A percentile compares a stretch with the other conserved stretches of the same genome.
Conservation (phyloP, 2,888 invertebrate genomes). For the Apodemia duryi region DNA sequence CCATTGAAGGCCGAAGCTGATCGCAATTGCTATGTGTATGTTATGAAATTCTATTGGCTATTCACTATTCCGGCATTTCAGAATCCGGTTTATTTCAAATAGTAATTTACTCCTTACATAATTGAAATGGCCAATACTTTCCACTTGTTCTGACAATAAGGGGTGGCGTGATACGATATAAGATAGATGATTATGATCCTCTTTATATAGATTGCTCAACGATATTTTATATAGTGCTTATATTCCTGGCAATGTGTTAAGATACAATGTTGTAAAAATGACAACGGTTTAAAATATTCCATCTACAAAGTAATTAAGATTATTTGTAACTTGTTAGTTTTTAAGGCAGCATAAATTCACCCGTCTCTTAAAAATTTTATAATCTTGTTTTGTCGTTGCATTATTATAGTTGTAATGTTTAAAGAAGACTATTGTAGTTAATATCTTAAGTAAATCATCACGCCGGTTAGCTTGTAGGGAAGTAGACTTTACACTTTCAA, state of each 20-base stretch:
- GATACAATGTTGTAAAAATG: not conserved
- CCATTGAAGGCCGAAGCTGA: too few relatives aligned
- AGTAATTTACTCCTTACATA: too few relatives aligned
- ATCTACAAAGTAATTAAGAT: conserved; percentile 73
- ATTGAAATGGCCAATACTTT: not conserved
- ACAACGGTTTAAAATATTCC: conserved; percentile 60
- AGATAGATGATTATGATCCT: conserved; percentile 42
- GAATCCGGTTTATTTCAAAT: too few relatives aligned
- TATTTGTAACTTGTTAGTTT: conserved; percentile 62
- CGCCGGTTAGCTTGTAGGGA: too few relatives aligned
- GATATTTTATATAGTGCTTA: conserved; percentile 18
- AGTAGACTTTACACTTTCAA: too few relatives aligned
- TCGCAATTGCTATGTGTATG: too few relatives aligned
- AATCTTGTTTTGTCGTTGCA: conserved; percentile 44
- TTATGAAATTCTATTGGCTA: too few relatives aligned
- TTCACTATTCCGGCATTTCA: too few relatives aligned
- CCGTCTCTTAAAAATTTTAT: conserved; percentile 69
- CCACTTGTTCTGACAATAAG: conserved; percentile 6
- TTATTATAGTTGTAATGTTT: conserved; percentile 10
- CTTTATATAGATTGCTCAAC: conserved; percentile 41
- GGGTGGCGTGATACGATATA: conserved; percentile 13
- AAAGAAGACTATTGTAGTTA: not conserved
- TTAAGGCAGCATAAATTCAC: conserved; percentile 76
- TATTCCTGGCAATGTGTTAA: not conserved
- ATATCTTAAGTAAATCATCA: too few relatives aligned